Evolutionary conservation across 2,888 invertebrate species (phyloP), one percentile per base, ranked within the genome.

Genomic region (Drosophila pseudotalamancana): DNA sequence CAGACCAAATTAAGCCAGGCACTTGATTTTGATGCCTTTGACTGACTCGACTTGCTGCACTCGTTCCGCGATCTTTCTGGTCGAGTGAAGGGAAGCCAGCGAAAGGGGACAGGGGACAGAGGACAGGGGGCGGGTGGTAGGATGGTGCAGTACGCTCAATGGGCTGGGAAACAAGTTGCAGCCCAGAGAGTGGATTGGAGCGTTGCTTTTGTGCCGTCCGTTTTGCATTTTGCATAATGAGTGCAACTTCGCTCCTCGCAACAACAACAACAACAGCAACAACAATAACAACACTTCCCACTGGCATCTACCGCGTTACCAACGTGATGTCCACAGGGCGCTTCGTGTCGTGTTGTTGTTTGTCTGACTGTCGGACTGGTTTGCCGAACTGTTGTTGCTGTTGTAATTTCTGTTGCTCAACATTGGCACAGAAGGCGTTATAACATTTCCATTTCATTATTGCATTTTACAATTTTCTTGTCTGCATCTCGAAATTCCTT

Each of bases 141-240:
- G n/a, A n/a, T n/a, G n/a, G n/a, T n/a, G n/a, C n/a, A n/a, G n/a
- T n/a, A n/a, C n/a, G n/a, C n/a, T n/a, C n/a, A n/a, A n/a, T 11
- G 40, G 27, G 59, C 51, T 70, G 70, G 56, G 67, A 70, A 71
- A 70, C 70, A 70, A 71, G 70, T 71, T 71, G 69, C 55, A 40
- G 34, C 27, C 34, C 45, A 40, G 40, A 19, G 25, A 45, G n/a
- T 35, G 16, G n/a, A n/a, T n/a, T n/a, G n/a, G n/a, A 25, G 45
- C 39, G 45, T 27, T 29, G 19, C 39, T 46, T 64, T 56, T 62
- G 46, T 64, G 60, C 50, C 61, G 70, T 56, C 61, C 71, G 76
- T 61, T 72, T 77, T 78, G 78, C 81, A 79, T 79, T 79, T 80
- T 80, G 81, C 79, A 79, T 79, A 79, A 79, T 79, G 81, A 77